phyloP scores from a whole-genome alignment of 2,797 vertebrate species.

The Mormyrops boulengeri region DNA sequence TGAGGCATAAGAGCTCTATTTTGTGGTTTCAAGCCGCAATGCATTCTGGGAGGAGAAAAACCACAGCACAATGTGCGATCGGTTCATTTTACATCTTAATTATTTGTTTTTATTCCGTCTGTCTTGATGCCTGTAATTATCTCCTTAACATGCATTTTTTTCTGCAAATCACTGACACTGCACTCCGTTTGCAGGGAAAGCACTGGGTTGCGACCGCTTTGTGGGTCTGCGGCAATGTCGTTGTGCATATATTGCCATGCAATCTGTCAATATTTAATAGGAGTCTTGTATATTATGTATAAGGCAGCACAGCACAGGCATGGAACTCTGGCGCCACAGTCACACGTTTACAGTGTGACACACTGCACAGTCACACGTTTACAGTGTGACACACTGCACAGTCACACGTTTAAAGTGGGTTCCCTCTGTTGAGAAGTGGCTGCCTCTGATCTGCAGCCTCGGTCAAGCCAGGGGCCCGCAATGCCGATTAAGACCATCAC shows the following conservation, averaged over 20 bases:
- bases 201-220: background rate
- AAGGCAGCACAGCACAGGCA: background rate
- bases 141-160: conserved; percentile 4
- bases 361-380: no score
- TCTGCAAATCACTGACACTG: background rate
- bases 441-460: background rate
- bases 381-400: no score
- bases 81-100: background rate
- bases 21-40: background rate
- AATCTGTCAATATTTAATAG: conserved; percentile 20
- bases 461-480: background rate
- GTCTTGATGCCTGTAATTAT: conserved; percentile 2
- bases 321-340: background rate
- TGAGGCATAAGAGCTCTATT: background rate
- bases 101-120: conserved; percentile 12
- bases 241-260: conserved; percentile 7
- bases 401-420: no score
- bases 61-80: background rate
- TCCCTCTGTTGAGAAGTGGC: background rate
- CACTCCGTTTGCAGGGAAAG: background rate
- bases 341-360: no score
- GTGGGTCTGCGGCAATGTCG: background rate
- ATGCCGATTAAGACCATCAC: background rate
- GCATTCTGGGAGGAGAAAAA: background rate
- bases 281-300: conserved; percentile 25